A percentile compares a stretch with the other conserved stretches of the same genome.
Evolutionary conservation across 2,797 vertebrate genomes (phyloP).

Genomic region (Xiphophorus birchmanni): DNA sequence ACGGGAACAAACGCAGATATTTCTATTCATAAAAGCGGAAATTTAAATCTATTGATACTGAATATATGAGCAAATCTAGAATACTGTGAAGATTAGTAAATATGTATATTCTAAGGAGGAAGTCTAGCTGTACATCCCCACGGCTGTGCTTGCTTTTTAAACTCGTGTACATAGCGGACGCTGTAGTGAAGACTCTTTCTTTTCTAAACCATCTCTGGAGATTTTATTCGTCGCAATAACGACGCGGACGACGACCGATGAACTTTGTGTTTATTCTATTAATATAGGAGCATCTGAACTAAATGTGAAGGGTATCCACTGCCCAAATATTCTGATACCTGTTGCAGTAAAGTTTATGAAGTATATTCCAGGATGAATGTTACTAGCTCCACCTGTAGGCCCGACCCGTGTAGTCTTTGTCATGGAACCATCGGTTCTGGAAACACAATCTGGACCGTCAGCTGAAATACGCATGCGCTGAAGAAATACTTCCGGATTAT

Average conservation of each 20-base stretch:
- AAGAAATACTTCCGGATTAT: no score
- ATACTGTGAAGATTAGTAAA: slow-evolving; percentile 93
- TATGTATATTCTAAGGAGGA: slow-evolving; percentile 94
- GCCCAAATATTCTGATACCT: slow-evolving; percentile 72
- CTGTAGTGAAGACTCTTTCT: slow-evolving; percentile 92
- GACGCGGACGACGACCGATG: slow-evolving; percentile 79
- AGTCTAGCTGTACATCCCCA: slow-evolving; percentile 89
- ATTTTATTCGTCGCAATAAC: slow-evolving; percentile 98
- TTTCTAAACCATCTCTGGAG: slow-evolving; percentile 91
- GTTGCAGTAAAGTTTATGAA: slow-evolving; percentile 49
- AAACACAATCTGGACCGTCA: no score
- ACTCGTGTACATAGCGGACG: slow-evolving; percentile 88
- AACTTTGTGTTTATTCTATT: slow-evolving; percentile 73
- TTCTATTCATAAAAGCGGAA: slow-evolving; percentile 65
- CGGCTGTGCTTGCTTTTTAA: slow-evolving; percentile 99
- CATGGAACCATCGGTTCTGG: no score
- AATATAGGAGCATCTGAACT: slow-evolving; percentile 56
- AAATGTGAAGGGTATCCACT: slow-evolving; percentile 74
- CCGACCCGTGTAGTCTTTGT: slow-evolving; percentile 73
- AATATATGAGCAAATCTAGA: slow-evolving; percentile 75
- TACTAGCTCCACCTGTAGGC: slow-evolving; percentile 76
- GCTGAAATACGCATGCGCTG: no score
- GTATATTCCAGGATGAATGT: slow-evolving; percentile 75
- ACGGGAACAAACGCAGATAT: slow-evolving; percentile 58
- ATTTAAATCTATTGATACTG: slow-evolving; percentile 71